Base-by-base conservation (phyloP, 1,140 invertebrate genomes). In the Camponotus vicinus region DNA sequence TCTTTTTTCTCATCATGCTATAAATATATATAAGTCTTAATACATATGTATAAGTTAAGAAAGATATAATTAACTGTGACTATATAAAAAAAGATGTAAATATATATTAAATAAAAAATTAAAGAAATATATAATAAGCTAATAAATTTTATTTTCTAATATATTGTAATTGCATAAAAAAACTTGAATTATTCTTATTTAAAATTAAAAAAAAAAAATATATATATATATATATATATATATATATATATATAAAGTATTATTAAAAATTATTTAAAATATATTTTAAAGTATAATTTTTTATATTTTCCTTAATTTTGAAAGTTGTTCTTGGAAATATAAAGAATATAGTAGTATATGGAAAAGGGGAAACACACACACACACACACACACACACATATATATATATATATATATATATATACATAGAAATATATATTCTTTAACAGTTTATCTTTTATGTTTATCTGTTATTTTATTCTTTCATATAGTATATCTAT, bases 401-500 rank as follows among this genome's bases (percentile, higher is more conserved):
- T 49, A 63, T 63, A 52, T 64, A 42, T 64, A 15, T 66, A 49
- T 27, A 78, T 42, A 27, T 21, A 42, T 49, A 64, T 18, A 69
- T 49, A 57, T 67, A 45, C 6, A 15, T 11, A 11, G 18, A 66
- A 8, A 49, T 42, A 40, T 32, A 27, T 18, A 61, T 49, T 21
- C 21, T 18, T 7, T 13, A 55, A 15, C 34, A 49, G 37, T 3
- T 45, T 67, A 83, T 63, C 57, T 63, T 15, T 67, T 63, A 11
- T 69, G 21, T 75, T 85, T 63, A 64, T 40, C 11, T 69, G 13
- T 70, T 66, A 11, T 61, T 57, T 59, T 59, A 66, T 49, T 64
- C 13, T 11, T n/a, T 67, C 27, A 52, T 18, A 80, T 45, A 61
- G n/a, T 49, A 89, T 85, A 64, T 95, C 94, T 37, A 95, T 90